These are phyloP conservation scores for Hylaeus volcanicus DNA, from an alignment of 1,140 invertebrate species.

Conservation along the genomic window DNA sequence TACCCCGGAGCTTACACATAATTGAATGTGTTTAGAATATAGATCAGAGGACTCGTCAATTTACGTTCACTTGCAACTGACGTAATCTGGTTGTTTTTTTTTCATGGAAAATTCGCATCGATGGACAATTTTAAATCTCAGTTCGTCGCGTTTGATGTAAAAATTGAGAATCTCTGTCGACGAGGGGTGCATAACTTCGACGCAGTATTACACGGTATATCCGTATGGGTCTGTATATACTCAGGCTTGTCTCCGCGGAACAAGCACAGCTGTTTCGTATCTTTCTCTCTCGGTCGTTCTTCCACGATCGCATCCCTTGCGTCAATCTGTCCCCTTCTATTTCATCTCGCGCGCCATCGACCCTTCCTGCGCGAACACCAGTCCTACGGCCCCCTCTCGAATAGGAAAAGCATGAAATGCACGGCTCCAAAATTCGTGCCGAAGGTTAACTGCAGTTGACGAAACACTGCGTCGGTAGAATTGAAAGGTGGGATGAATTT, in stretches of 20 bases:
- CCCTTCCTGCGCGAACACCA: conserved; percentile 47
- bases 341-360: conserved; percentile 53
- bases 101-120: too few species aligned
- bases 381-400: conserved; percentile 29
- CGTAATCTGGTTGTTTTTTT: too few species aligned
- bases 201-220: conserved; percentile 52
- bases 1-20: too few species aligned
- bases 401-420: conserved; percentile 28
- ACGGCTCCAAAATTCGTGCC: conserved; percentile 1
- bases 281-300: conserved; percentile 56
- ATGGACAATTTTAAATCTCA: too few species aligned
- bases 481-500: neutral
- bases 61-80: too few species aligned
- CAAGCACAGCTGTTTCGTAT: conserved; percentile 71
- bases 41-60: too few species aligned
- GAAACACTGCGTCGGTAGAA: neutral
- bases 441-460: neutral
- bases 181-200: conserved; percentile 65
- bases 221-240: conserved; percentile 66
- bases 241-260: conserved; percentile 69
- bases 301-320: conserved; percentile 56
- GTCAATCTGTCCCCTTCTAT: conserved; percentile 62
- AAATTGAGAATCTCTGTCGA: conserved; percentile 65
- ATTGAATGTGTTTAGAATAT: too few species aligned
- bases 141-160: neutral